These are phyloP conservation scores for Pomatorhinus ruficollis DNA, from an alignment of 2,113 vertebrate species.

Conservation along the genomic window DNA sequence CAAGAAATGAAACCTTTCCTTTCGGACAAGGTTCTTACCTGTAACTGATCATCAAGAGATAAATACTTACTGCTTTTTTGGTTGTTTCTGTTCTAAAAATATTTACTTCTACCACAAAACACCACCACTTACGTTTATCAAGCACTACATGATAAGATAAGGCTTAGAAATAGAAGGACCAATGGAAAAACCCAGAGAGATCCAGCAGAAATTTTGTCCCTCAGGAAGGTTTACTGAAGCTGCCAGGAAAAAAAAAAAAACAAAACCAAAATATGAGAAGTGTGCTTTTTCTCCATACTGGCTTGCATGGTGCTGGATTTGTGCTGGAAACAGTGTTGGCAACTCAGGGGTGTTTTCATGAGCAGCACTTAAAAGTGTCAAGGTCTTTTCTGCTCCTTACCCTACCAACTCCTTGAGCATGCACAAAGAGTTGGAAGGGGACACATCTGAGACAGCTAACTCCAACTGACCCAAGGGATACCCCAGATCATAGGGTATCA, in stretches of 20 bases:
- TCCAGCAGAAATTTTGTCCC: background rate
- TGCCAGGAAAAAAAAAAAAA: background rate
- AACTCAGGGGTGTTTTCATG: background rate
- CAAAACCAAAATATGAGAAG: accelerated
- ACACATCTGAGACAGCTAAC: background rate
- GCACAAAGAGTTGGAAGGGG: background rate
- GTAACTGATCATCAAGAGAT: background rate
- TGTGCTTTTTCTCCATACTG: background rate
- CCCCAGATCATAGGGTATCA: too few relatives aligned
- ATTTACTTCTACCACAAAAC: background rate
- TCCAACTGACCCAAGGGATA: background rate
- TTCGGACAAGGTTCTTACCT: background rate
- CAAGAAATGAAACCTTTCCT: background rate
- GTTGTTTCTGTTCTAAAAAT: background rate
- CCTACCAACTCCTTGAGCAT: background rate
- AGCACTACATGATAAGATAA: background rate
- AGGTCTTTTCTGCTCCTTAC: background rate
- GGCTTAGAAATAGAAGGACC: background rate
- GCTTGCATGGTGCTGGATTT: background rate
- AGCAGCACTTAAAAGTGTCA: background rate
- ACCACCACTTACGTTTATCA: background rate
- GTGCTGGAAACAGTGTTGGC: background rate
- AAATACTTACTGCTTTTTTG: background rate
- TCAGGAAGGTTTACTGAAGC: background rate
- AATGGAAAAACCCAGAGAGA: background rate